Conservation (phyloP, 2,888 invertebrate species). For the Erebia epiphron region DNA sequence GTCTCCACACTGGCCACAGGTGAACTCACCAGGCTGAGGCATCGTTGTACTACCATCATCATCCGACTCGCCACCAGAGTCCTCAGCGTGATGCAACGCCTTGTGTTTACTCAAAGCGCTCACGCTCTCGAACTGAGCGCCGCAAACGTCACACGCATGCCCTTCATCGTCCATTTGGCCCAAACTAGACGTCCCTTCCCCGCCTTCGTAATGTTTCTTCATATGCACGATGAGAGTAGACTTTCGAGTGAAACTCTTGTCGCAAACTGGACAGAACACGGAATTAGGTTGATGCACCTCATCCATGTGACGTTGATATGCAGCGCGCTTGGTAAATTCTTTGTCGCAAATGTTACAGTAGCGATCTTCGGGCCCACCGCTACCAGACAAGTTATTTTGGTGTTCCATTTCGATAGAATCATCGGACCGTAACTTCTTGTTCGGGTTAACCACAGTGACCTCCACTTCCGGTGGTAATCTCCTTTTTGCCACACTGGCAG, state of each 20-base stretch:
- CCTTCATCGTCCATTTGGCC: slow-evolving; percentile 62
- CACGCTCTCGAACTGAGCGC: slow-evolving; percentile 82
- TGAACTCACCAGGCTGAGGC: slow-evolving; percentile 70
- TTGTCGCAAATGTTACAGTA: slow-evolving; percentile 84
- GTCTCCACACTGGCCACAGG: slow-evolving; percentile 81
- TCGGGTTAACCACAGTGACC: slow-evolving; percentile 78
- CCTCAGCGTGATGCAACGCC: slow-evolving; percentile 82
- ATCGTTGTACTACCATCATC: slow-evolving; percentile 43
- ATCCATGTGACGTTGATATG: slow-evolving; percentile 84
- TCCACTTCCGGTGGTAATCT: slow-evolving; percentile 78
- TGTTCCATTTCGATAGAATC: slow-evolving; percentile 73
- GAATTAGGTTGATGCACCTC: slow-evolving; percentile 80
- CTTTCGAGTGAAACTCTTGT: slow-evolving; percentile 84
- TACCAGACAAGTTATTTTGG: slow-evolving; percentile 65
- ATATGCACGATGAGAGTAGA: slow-evolving; percentile 85
- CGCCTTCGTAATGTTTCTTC: slow-evolving; percentile 81
- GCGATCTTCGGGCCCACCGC: slow-evolving; percentile 72
- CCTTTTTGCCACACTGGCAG: slow-evolving; percentile 59
- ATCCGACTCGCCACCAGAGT: slow-evolving; percentile 65
- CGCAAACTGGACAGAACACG: slow-evolving; percentile 84
- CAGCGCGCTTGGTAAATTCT: slow-evolving; percentile 84
- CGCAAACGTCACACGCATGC: slow-evolving; percentile 84
- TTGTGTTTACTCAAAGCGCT: slow-evolving; percentile 83
- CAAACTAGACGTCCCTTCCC: slow-evolving; percentile 60
- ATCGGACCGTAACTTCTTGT: slow-evolving; percentile 74